Percentiles rank a stretch among this genome's conserved stretches.
Conservation (phyloP, 2,797 vertebrate genomes). For the Mus spretus region DNA sequence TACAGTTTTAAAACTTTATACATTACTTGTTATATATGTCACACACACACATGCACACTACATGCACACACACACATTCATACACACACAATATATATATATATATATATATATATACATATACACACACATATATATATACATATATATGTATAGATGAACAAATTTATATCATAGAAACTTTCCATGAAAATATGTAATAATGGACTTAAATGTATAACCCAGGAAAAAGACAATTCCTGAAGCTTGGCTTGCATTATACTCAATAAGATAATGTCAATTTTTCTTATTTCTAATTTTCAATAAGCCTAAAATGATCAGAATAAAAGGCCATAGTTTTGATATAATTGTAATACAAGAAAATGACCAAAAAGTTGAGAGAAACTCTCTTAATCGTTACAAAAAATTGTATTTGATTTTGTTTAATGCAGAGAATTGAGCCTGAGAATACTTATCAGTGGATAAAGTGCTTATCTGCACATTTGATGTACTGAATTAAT, state of each 20-base stretch:
- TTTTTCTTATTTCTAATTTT: not conserved
- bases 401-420: not conserved
- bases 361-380: constrained; percentile 2
- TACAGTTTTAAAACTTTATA: not conserved
- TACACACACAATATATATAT: too few species aligned
- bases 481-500: not conserved
- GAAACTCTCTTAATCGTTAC: not conserved
- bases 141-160: not conserved
- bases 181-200: not conserved
- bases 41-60: too few species aligned
- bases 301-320: not conserved
- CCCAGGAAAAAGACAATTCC: not conserved
- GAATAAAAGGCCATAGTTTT: not conserved
- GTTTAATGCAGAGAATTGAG: not conserved
- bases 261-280: not conserved
- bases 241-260: not conserved
- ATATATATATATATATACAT: too few species aligned
- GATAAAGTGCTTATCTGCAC: not conserved
- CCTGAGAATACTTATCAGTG: not conserved
- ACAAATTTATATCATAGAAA: not conserved
- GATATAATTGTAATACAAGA: not conserved
- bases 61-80: too few species aligned
- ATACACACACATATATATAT: not conserved
- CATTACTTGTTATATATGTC: not conserved
- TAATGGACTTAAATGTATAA: not conserved